Percentiles rank a stretch among this genome's conserved stretches.
These are phyloP conservation scores for Promerops cafer DNA, from an alignment of 2,113 vertebrate species.

Conservation along the genomic window DNA sequence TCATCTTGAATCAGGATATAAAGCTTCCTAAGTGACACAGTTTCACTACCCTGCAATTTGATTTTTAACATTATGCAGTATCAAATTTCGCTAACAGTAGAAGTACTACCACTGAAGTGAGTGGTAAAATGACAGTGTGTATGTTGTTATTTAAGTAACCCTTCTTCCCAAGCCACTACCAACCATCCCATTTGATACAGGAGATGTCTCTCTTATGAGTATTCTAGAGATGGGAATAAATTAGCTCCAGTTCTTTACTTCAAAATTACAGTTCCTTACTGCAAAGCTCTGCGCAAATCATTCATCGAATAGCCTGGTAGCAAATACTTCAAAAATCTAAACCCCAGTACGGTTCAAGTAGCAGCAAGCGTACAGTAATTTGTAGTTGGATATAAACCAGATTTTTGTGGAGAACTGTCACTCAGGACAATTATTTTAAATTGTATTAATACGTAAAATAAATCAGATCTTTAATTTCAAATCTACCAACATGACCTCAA, in stretches of 20 bases:
- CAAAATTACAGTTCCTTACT: neutral
- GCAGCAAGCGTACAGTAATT: fast-evolving
- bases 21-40: neutral
- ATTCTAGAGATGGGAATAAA: neutral
- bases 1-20: neutral
- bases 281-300: neutral
- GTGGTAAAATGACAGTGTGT: fast-evolving
- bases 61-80: neutral
- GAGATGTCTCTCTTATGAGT: neutral
- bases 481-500: neutral
- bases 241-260: neutral
- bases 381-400: neutral
- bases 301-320: neutral
- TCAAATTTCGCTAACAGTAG: neutral
- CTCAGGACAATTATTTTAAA: neutral
- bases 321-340: neutral
- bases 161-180: neutral
- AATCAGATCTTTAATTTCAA: neutral
- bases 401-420: neutral
- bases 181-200: neutral
- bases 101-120: neutral
- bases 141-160: neutral
- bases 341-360: neutral
- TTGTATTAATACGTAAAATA: neutral
- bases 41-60: neutral